A percentile compares a stretch with the other conserved stretches of the same genome.
Conservation (phyloP, 1,140 invertebrate genomes). For the Ceratoteleas bidentatus region DNA sequence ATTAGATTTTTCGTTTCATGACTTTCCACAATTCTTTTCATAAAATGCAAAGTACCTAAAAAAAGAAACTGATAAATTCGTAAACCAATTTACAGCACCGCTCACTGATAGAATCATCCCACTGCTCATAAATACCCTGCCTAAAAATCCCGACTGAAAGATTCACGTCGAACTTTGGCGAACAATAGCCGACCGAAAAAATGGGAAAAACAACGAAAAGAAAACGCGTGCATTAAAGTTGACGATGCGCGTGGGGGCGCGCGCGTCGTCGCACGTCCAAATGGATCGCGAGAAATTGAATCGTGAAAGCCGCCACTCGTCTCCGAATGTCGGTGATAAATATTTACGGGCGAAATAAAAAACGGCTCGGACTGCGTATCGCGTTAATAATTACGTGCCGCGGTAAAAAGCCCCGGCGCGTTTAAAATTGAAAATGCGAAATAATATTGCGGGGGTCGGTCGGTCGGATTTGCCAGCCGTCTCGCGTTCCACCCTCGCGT, state of each 20-base stretch:
- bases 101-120: too few relatives aligned
- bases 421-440: constrained; percentile 63
- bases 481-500: constrained; percentile 57
- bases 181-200: too few relatives aligned
- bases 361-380: constrained; percentile 31
- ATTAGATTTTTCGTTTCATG: too few relatives aligned
- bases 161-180: neutral
- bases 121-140: too few relatives aligned
- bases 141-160: neutral
- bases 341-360: constrained; percentile 58
- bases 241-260: neutral
- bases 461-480: constrained; percentile 26
- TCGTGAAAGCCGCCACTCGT: constrained; percentile 41
- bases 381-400: constrained; percentile 50
- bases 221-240: constrained; percentile 19
- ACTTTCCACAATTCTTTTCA: too few relatives aligned
- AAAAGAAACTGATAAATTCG: too few relatives aligned
- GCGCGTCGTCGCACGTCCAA: neutral
- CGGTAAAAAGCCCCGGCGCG: constrained; percentile 47
- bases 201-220: neutral
- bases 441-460: constrained; percentile 48
- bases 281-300: constrained; percentile 44
- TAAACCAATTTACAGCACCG: too few relatives aligned
- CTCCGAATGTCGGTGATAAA: constrained; percentile 49
- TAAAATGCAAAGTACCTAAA: too few relatives aligned